Evolutionary conservation across 2,797 vertebrate genomes (phyloP).

Genomic region (Rhabdophis nuchalis): DNA sequence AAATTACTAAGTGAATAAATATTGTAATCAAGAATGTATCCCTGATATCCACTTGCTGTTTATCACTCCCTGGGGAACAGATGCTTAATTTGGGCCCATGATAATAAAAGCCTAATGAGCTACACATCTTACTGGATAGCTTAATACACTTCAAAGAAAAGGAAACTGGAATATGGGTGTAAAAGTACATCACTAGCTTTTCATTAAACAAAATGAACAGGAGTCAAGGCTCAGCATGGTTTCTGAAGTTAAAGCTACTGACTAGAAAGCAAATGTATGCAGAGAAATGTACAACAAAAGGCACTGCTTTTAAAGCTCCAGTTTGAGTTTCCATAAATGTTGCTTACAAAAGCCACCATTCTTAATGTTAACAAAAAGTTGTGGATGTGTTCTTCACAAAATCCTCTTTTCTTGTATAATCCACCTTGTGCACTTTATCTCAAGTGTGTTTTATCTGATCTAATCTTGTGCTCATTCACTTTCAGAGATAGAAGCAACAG

Average conservation of each 20-base stretch:
- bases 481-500: constrained; percentile 83
- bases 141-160: constrained; percentile 91
- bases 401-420: constrained; percentile 99
- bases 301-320: constrained; percentile 90
- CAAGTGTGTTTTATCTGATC: constrained; percentile 97
- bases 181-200: constrained; percentile 84
- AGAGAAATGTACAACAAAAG: constrained; percentile 97
- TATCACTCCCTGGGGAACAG: constrained; percentile 85
- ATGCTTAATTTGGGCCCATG: constrained; percentile 82
- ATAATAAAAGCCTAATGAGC: constrained; percentile 92
- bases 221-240: constrained; percentile 87
- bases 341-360: constrained; percentile 88
- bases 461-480: constrained; percentile 92
- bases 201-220: constrained; percentile 84
- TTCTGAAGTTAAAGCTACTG: constrained; percentile 83
- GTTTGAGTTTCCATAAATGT: constrained; percentile 95
- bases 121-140: constrained; percentile 78
- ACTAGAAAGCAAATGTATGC: constrained; percentile 85
- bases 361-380: constrained; percentile 93
- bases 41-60: constrained; percentile 73
- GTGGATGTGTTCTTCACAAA: constrained; percentile 97
- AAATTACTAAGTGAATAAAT: constrained; percentile 83
- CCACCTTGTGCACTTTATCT: constrained; percentile 96
- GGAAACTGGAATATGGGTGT: constrained; percentile 85
- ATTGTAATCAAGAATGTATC: constrained; percentile 84